Conservation (phyloP, 2,888 invertebrate genomes). For the Poecilobothrus nobilitatus region DNA sequence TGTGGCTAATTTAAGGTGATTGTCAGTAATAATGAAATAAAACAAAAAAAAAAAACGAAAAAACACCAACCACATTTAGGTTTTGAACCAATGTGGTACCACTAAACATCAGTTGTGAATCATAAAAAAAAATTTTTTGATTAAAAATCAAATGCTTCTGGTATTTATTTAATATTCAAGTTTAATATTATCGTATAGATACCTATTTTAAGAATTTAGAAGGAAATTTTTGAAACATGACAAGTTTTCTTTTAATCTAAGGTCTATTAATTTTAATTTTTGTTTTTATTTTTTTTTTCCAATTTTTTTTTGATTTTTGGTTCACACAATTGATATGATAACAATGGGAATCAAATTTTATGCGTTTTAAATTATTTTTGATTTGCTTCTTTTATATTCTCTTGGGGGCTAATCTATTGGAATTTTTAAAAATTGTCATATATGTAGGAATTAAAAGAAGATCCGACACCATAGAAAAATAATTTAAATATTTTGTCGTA, state of each 20-base stretch:
- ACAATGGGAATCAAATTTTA: conserved; percentile 6
- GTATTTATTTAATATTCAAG: not conserved
- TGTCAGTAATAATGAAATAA: not conserved
- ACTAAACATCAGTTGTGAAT: no score
- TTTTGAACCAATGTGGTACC: no score
- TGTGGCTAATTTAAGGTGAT: no score
- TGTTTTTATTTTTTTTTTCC: no score
- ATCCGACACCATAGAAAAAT: not conserved
- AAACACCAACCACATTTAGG: no score
- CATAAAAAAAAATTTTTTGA: not conserved
- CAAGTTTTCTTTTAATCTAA: no score
- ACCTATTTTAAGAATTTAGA: not conserved
- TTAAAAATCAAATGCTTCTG: not conserved
- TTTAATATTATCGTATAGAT: not conserved
- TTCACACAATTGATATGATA: not conserved
- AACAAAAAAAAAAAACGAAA: not conserved
- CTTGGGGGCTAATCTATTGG: no score
- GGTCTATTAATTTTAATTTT: not conserved
- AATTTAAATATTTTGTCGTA: not conserved
- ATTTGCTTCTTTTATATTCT: not conserved
- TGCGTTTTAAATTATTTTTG: not conserved
- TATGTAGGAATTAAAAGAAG: no score
- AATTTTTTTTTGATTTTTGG: not conserved
- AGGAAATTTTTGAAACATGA: no score
- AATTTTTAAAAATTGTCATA: no score